A percentile compares a stretch with the other conserved stretches of the same genome.
These are phyloP conservation scores for Agelastica alni DNA, from an alignment of 2,888 invertebrate species.

Conservation along the genomic window DNA sequence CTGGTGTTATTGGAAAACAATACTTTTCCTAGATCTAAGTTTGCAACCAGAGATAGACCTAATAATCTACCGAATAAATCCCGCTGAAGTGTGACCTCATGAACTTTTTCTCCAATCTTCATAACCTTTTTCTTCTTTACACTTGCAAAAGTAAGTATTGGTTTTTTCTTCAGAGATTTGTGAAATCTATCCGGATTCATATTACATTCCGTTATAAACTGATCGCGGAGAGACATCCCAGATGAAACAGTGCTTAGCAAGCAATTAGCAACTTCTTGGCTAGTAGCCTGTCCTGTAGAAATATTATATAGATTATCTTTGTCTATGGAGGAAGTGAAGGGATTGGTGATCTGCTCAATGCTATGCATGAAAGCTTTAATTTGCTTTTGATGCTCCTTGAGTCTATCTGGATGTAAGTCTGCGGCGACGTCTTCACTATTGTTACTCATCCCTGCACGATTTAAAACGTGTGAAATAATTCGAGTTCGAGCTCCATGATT, in stretches of 20 bases:
- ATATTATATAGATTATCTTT: constrained; percentile 19
- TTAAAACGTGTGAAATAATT: constrained; percentile 32
- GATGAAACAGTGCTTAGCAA: constrained; percentile 10
- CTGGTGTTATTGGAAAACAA: constrained; percentile 21
- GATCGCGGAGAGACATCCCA: constrained; percentile 14
- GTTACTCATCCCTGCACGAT: constrained; percentile 10
- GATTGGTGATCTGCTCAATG: constrained; percentile 9
- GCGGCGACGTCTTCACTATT: constrained; percentile 28
- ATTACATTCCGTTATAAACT: constrained; percentile 27
- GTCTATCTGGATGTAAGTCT: constrained; percentile 24
- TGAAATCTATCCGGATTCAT: constrained; percentile 26
- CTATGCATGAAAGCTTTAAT: constrained; percentile 6
- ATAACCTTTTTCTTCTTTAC: constrained; percentile 28
- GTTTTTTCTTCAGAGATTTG: constrained; percentile 26
- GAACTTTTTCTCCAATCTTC: constrained; percentile 27
- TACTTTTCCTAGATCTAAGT: constrained; percentile 25
- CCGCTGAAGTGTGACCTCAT: constrained; percentile 30
- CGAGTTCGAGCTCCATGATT: constrained; percentile 32
- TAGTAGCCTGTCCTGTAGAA: constrained; percentile 15
- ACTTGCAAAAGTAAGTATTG: constrained; percentile 29
- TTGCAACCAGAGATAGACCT: constrained; percentile 25
- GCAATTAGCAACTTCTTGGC: constrained; percentile 7
- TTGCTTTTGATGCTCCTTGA: constrained; percentile 9
- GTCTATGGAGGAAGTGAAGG: constrained; percentile 15
- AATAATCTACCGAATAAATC: constrained; percentile 30